Conservation (phyloP, 2,888 invertebrate species). For the Nomada fabriciana region DNA sequence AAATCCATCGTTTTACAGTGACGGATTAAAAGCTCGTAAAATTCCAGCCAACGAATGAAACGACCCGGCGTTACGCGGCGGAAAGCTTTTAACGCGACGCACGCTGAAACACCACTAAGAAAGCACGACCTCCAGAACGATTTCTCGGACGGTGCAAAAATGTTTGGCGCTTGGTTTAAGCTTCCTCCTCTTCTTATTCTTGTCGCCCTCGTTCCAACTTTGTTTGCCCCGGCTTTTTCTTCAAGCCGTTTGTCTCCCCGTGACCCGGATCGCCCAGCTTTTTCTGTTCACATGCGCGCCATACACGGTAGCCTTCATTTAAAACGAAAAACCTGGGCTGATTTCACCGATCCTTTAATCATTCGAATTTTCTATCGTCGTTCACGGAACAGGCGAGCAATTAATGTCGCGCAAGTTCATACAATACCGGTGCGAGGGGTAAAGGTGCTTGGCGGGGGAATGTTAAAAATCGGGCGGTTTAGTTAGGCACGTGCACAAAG, state of each 20-base stretch:
- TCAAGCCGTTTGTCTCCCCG: neutral
- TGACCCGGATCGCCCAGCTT: neutral
- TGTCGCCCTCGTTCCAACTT: neutral
- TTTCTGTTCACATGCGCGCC: neutral
- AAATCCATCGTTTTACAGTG: conserved; percentile 15
- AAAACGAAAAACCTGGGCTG: neutral
- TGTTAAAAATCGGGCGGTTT: conserved; percentile 50
- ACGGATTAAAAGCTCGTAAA: conserved; percentile 28
- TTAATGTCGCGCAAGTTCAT: too few relatives aligned
- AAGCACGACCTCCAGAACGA: neutral
- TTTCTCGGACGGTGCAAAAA: neutral
- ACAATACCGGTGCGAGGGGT: too few relatives aligned
- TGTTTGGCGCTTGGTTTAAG: conserved; percentile 13
- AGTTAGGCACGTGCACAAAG: conserved; percentile 49
- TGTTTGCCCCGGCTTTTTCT: neutral
- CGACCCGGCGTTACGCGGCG: too few relatives aligned
- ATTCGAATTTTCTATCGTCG: too few relatives aligned
- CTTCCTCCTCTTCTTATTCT: neutral
- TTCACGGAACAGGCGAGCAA: too few relatives aligned
- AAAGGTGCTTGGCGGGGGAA: conserved; percentile 18
- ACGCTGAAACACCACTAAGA: neutral
- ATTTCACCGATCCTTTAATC: too few relatives aligned
- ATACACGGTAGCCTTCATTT: neutral
- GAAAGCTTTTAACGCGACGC: neutral
- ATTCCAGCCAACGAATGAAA: neutral